Evolutionary conservation across 1,140 invertebrate genomes (phyloP).

Genomic region (Carposina sasakii): DNA sequence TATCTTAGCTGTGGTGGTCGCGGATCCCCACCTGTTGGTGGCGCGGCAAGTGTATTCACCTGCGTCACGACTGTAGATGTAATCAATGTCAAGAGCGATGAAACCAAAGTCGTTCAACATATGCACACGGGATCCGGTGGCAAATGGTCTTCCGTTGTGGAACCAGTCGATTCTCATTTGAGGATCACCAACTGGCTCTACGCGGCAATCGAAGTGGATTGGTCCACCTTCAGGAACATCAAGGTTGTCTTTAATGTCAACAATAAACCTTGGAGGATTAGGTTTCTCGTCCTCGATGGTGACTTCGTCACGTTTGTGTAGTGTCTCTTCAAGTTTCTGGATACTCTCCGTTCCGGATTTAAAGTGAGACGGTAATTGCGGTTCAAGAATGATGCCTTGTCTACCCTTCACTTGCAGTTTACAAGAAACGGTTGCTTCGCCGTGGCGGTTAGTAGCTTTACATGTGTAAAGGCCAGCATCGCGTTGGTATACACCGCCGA

Average conservation of each 20-base stretch:
- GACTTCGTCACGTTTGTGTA: conserved; percentile 91
- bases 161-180: conserved; percentile 96
- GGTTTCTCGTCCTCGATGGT: conserved; percentile 86
- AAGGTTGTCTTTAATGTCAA: conserved; percentile 87
- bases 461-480: conserved; percentile 93
- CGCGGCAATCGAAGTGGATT: conserved; percentile 92
- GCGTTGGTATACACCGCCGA: conserved; percentile 89
- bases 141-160: conserved; percentile 91
- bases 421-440: conserved; percentile 90
- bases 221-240: conserved; percentile 90
- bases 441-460: conserved; percentile 92
- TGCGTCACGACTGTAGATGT: conserved; percentile 89
- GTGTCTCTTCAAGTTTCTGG: conserved; percentile 90
- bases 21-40: conserved; percentile 90
- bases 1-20: conserved; percentile 88
- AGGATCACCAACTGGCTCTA: conserved; percentile 89
- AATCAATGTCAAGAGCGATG: conserved; percentile 93
- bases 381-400: conserved; percentile 91
- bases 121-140: conserved; percentile 90
- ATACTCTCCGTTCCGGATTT: conserved; percentile 90
- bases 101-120: conserved; percentile 96
- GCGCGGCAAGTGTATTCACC: conserved; percentile 90
- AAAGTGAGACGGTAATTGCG: conserved; percentile 91
- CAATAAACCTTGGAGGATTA: conserved; percentile 88
- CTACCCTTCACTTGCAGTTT: conserved; percentile 88